phyloP scores from a whole-genome alignment of 2,888 invertebrate genomes.

The Liodrosophila aerea region DNA sequence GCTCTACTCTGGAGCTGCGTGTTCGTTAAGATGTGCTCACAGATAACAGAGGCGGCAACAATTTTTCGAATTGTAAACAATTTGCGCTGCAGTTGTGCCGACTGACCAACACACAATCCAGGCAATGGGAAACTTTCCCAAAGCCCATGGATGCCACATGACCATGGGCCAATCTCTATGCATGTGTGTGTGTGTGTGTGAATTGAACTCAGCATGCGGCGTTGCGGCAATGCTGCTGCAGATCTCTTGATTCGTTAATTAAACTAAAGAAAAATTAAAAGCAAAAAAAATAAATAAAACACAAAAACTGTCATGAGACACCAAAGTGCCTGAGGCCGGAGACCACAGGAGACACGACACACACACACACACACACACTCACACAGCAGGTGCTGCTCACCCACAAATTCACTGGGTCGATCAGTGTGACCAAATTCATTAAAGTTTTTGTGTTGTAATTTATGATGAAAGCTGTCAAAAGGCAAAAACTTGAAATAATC shows the following conservation, averaged over 20 bases:
- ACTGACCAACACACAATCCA: conserved; percentile 8
- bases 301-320: conserved; percentile 32
- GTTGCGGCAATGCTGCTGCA: too few species aligned
- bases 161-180: conserved; percentile 7
- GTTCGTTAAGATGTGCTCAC: conserved; percentile 62
- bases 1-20: conserved; percentile 56
- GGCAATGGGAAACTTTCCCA: conserved; percentile 46
- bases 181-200: conserved; percentile 20
- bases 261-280: conserved; percentile 28
- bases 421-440: conserved; percentile 22
- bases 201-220: conserved; percentile 48
- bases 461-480: too few species aligned
- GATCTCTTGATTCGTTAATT: conserved; percentile 65
- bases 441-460: neutral
- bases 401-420: conserved; percentile 2
- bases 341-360: neutral
- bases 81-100: conserved; percentile 52
- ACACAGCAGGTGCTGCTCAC: conserved; percentile 16
- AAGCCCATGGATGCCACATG: too few species aligned
- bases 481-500: too few species aligned
- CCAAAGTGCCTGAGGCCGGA: neutral
- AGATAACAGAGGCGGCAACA: conserved; percentile 63
- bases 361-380: too few species aligned
- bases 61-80: conserved; percentile 70
- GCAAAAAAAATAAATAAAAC: neutral